Base-by-base conservation (phyloP, 2,113 vertebrate species). In the Austrofundulus limnaeus region DNA sequence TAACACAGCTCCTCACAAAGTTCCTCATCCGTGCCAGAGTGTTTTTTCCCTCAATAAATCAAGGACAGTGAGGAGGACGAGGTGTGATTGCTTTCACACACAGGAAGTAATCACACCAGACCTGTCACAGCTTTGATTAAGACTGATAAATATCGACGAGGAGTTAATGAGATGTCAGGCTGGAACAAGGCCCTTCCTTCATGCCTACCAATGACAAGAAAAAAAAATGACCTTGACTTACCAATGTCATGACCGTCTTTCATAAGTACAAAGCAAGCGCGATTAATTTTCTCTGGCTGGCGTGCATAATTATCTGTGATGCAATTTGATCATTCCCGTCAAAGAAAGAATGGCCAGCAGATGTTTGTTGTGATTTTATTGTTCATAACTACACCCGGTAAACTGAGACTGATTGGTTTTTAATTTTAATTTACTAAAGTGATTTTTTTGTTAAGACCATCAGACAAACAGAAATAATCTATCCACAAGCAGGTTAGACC, bases 91-190 rank as follows among this genome's bases (percentile, higher is more conserved):
- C 88, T 82, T 89, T 85, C 85, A 83, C 80, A 83, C 62, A 70
- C 81, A 84, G 86, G 85, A 91, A 88, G 82, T 91, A 91, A 92
- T 92, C 87, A 88, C 84, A 70, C 65, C 53, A 50, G 78, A 83
- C 72, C 89, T 89, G 88, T 84, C 84, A 79, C 72, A 70, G 76
- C 79, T 90, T 81, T 92, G 90, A 91, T 92, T 90, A 91, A 92
- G 89, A 90, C 89, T 90, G 91, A 92, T 91, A 92, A 90, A 91
- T 92, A 93, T 92, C 89, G 85, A 87, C 76, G 70, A 86, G 73
- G 76, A 75, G 78, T 85, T 92, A 93, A 92, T 92, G 88, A 92
- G 89, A 88, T 92, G 89, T 91, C 91, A 88, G 75, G 67, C 72
- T 59, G 61, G 76, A 80, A 81, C 78, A 80, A 81, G 87, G 83